Evolutionary conservation across 2,113 vertebrate species (phyloP).

Genomic region (Marmota flaviventris): DNA sequence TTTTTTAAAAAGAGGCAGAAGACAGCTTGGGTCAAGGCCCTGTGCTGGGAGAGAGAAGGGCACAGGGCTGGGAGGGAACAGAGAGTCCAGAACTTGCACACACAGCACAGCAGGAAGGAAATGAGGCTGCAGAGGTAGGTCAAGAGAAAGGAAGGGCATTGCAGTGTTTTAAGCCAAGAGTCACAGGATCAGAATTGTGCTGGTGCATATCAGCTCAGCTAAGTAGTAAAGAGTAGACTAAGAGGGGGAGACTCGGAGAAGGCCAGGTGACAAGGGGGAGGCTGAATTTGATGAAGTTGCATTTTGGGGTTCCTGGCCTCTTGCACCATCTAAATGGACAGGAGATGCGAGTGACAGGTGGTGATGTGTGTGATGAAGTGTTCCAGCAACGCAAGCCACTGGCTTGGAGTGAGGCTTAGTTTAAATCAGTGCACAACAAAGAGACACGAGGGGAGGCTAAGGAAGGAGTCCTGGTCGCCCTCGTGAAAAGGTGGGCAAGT

Average conservation of each 20-base stretch:
- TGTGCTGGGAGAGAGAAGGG: background rate
- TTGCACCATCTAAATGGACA: background rate
- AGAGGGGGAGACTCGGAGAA: background rate
- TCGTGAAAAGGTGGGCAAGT: no score
- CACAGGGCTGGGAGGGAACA: background rate
- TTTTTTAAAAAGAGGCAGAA: background rate
- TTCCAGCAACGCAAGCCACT: background rate
- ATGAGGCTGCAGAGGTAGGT: background rate
- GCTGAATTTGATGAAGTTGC: background rate
- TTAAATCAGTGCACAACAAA: no score
- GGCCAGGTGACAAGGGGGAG: background rate
- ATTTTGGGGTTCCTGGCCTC: background rate
- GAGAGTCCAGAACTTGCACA: background rate
- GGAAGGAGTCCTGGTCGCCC: background rate
- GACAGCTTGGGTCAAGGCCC: background rate
- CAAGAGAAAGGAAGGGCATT: background rate
- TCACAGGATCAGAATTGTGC: background rate
- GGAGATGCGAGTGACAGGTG: background rate
- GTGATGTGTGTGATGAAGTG: background rate
- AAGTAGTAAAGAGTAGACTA: background rate
- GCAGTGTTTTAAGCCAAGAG: background rate
- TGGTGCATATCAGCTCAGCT: background rate
- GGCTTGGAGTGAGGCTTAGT: background rate
- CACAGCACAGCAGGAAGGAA: background rate
- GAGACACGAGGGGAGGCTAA: background rate